Percentiles rank a stretch among this genome's conserved stretches.
Conservation (phyloP, 2,888 invertebrate genomes). For the Macaria notata region DNA sequence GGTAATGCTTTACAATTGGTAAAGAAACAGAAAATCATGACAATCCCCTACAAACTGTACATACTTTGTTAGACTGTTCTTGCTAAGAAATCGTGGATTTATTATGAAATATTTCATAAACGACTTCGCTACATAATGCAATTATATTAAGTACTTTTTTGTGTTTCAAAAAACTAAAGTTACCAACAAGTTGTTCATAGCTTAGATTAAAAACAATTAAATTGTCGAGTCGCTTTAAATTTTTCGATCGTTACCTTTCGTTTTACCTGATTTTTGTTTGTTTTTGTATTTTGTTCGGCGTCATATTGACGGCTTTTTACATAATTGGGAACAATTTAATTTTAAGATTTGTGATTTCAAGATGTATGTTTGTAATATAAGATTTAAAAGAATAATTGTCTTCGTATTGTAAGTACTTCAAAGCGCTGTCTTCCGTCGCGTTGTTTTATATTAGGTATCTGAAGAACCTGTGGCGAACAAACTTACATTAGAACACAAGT, state of each 20-base stretch:
- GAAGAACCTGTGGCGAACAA: conserved; percentile 6
- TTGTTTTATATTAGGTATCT: conserved; percentile 38
- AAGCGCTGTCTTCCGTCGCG: conserved; percentile 76
- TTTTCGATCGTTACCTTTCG: conserved; percentile 76
- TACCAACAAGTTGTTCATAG: conserved; percentile 79
- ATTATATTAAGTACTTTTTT: conserved; percentile 42
- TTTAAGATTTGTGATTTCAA: conserved; percentile 76
- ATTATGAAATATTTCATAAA: conserved; percentile 6
- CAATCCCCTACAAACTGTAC: not conserved
- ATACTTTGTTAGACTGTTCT: not conserved
- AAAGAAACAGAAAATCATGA: conserved; percentile 30
- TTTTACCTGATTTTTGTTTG: conserved; percentile 71
- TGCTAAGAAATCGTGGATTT: conserved; percentile 1
- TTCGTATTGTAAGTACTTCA: conserved; percentile 58
- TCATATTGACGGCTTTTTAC: conserved; percentile 59
- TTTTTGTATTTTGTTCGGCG: conserved; percentile 61
- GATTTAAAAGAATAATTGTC: conserved; percentile 74
- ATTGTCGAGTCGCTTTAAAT: conserved; percentile 72
- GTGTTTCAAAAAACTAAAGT: conserved; percentile 70
- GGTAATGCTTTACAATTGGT: not conserved
- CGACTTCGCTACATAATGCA: conserved; percentile 45
- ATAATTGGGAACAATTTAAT: conserved; percentile 79
- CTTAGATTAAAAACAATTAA: conserved; percentile 59
- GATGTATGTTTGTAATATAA: conserved; percentile 64
- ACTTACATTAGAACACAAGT: not conserved